Percentiles rank a stretch among this genome's conserved stretches.
Conservation (phyloP, 2,113 vertebrate species). For the Dryoscopus gambensis region DNA sequence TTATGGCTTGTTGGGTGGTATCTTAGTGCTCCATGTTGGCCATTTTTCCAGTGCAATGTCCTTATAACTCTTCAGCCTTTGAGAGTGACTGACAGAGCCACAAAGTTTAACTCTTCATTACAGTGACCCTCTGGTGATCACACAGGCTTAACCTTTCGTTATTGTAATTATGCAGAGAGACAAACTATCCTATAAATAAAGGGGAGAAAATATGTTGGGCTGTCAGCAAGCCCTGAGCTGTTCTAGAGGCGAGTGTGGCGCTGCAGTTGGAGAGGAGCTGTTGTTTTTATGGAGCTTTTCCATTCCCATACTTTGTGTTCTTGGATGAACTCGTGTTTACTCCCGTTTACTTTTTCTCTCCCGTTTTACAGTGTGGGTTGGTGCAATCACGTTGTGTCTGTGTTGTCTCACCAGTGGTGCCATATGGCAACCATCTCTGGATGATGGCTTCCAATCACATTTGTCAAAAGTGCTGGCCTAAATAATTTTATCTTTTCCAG, state of each 20-base stretch:
- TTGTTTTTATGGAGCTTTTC: background rate
- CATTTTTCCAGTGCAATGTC: background rate
- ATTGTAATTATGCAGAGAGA: background rate
- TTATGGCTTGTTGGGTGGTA: conserved; percentile 73
- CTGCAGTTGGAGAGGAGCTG: background rate
- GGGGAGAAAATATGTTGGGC: background rate
- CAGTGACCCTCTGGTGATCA: background rate
- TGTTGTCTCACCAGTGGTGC: background rate
- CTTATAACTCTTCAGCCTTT: background rate
- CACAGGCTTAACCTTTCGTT: background rate
- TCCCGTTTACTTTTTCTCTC: background rate
- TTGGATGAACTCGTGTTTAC: background rate
- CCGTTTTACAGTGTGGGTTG: background rate
- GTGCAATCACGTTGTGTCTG: background rate
- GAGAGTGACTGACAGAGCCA: background rate
- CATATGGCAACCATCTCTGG: accelerated
- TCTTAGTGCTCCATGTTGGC: conserved; percentile 34
- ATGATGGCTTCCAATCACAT: background rate
- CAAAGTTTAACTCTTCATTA: background rate
- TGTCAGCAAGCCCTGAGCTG: background rate
- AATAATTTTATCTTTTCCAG: background rate
- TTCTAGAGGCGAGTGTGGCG: background rate
- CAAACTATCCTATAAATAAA: background rate
- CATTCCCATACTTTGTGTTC: background rate
- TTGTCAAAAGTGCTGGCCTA: background rate